Base-by-base conservation (phyloP, 2,113 vertebrate species). In the Monopterus albus region DNA sequence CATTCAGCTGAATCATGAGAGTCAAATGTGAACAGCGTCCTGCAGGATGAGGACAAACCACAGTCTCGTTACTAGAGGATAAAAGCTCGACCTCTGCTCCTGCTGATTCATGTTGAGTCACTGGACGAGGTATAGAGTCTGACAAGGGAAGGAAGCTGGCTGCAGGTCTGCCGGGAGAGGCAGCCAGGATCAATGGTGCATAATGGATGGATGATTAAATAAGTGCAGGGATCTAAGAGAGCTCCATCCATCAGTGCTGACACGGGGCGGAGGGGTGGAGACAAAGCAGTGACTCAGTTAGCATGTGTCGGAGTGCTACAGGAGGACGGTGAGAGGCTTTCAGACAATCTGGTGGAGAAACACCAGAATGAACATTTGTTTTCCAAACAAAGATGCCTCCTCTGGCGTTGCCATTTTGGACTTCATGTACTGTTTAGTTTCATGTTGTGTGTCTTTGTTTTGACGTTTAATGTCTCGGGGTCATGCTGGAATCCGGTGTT, bases 151-250 rank as follows among this genome's bases (percentile, higher is more conserved):
- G 28, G 28, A 29, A 38, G 51, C 46, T 14, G 39, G 67, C 36
- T 1, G 20, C 36, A 6, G 70, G 35, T 3, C 10, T 15, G 18
- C 35, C 46, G 53, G 42, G 58, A 35, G 6, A 12, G 53, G 57
- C 33, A 51, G 68, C 20, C 23, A 31, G 11, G 75, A 83, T 89
- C 57, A 73, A 88, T 88, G 21, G 57, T 17, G 56, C 67, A 42
- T 88, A 81, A 88, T 84, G 86, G 79, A 82, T 38, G 69, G 56
- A 79, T 84, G 82, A 88, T 90, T 86, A 84, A 88, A 83, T 88
- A 83, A 88, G 80, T 64, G 78, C 40, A 18, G 29, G 11, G 71
- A 72, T 72, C 72, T 62, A 49, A 71, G 68, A 85, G 36, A 50
- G 68, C 81, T 86, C 73, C 79, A 87, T 88, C 88, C 83, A 82